Evolutionary conservation across 2,888 invertebrate genomes (phyloP), one percentile per base, ranked within the genome.

Genomic region (Rhagonycha fulva): DNA sequence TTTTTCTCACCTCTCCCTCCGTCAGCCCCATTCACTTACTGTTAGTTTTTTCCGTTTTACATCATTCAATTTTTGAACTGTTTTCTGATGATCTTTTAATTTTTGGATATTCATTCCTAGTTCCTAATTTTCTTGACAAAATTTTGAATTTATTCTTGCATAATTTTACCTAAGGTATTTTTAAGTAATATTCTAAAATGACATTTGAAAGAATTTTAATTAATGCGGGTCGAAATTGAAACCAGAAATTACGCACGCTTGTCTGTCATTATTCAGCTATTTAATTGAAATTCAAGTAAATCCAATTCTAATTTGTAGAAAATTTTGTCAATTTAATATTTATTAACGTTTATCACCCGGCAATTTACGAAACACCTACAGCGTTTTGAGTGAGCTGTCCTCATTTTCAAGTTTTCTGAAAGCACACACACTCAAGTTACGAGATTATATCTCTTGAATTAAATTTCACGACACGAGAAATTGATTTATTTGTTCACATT

Each of bases 371-470:
- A 66, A 62, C 28, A 72, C 72, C 68, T 62, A 26, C 24, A 66
- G 71, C 71, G 66, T 63, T 63, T 28, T 66, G 24, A 72, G 61
- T 67, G 68, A 26, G 72, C 14, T 66, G 71, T 72, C 68, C 72
- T 68, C 72, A 28, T 72, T 68, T 66, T 28, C 62, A 68, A 62
- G 28, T 14, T 28, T 70, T 71, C 66, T 30, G 68, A 62, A 14
- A 30, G 68, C 61, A 68, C 61, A 68, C 67, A 61, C 24, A 62
- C 28, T 26, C 70, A 61, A 68, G 60, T 70, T 19, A 47, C 70
- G 67, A 68, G 68, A 72, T 72, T 68, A 62, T 68, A 72, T 68
- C 72, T 68, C 72, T 72, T 72, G 72, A 72, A 72, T 72, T 72
- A 72, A 72, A 68, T 72, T 72, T 60, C 72, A 62, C 14, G 47